A percentile compares a stretch with the other conserved stretches of the same genome.
Conservation (phyloP, 2,113 vertebrate genomes). For the Phyllostomus discolor region DNA sequence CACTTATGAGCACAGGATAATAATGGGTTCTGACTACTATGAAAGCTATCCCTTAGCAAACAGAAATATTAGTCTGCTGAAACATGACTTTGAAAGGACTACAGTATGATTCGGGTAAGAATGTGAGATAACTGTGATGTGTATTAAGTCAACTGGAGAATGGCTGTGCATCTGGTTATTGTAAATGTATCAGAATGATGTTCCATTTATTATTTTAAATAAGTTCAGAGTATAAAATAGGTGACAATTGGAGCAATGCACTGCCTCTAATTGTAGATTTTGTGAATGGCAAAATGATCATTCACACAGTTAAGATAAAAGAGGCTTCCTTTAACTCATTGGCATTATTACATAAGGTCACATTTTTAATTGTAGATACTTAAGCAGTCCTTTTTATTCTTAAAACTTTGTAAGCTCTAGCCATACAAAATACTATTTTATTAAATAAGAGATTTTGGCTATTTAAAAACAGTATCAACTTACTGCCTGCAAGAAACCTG, state of each 20-base stretch:
- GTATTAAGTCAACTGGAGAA: slow-evolving; percentile 73
- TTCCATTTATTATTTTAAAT: slow-evolving; percentile 76
- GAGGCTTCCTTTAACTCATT: slow-evolving; percentile 66
- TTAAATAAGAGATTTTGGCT: not conserved
- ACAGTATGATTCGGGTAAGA: slow-evolving; percentile 78
- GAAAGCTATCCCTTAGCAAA: slow-evolving; percentile 77
- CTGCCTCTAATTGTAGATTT: slow-evolving; percentile 69
- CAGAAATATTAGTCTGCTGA: slow-evolving; percentile 76
- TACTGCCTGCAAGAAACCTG: not conserved
- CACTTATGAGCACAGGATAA: slow-evolving; percentile 60
- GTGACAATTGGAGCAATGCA: slow-evolving; percentile 21
- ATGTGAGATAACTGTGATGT: slow-evolving; percentile 62
- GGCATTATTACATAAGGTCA: not conserved
- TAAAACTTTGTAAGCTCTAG: not conserved
- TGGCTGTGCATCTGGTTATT: slow-evolving; percentile 65
- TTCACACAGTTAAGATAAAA: slow-evolving; percentile 56
- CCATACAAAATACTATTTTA: not conserved
- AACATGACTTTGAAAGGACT: slow-evolving; percentile 81
- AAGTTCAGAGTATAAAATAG: slow-evolving; percentile 59
- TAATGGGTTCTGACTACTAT: slow-evolving; percentile 65
- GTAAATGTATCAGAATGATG: slow-evolving; percentile 68
- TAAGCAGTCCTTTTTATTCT: not conserved
- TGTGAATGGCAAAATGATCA: slow-evolving; percentile 72
- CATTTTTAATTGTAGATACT: not conserved
- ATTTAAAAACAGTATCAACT: not conserved